Evolutionary conservation across 2,888 invertebrate species (phyloP).

Genomic region (Augiades crinisus): DNA sequence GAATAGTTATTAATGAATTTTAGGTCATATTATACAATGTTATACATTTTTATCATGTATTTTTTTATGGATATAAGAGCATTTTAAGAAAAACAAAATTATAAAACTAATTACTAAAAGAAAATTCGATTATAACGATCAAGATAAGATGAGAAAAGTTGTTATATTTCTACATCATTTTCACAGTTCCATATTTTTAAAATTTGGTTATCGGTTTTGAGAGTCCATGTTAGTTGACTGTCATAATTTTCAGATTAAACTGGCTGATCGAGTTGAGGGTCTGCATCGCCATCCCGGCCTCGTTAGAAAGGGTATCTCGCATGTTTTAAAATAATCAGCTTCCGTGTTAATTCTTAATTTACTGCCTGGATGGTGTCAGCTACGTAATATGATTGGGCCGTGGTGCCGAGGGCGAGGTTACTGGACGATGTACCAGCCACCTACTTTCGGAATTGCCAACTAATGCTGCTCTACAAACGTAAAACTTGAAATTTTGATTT

Average conservation of each 20-base stretch:
- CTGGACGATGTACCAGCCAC: constrained; percentile 50
- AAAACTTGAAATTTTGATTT: neutral
- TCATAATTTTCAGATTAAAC: constrained; percentile 21
- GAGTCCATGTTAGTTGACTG: constrained; percentile 5
- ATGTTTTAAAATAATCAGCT: constrained; percentile 79
- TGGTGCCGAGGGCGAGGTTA: constrained; percentile 53
- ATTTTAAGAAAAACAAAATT: too few relatives aligned
- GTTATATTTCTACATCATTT: too few relatives aligned
- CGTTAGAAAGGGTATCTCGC: constrained; percentile 72
- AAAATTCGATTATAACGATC: too few relatives aligned
- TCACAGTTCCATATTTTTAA: neutral
- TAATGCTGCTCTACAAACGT: neutral
- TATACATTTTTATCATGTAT: too few relatives aligned
- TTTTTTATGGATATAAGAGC: too few relatives aligned
- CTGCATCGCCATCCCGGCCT: constrained; percentile 53
- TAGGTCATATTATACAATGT: too few relatives aligned
- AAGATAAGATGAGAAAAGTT: too few relatives aligned
- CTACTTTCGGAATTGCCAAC: constrained; percentile 7
- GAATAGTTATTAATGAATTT: too few relatives aligned
- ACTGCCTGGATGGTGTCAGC: constrained; percentile 70
- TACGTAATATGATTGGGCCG: constrained; percentile 66
- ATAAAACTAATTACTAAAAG: too few relatives aligned
- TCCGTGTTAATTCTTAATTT: constrained; percentile 79
- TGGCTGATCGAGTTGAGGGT: constrained; percentile 25
- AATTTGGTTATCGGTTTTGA: neutral